Evolutionary conservation across 2,888 invertebrate genomes (phyloP).

Genomic region (Patella ulyssiponensis): DNA sequence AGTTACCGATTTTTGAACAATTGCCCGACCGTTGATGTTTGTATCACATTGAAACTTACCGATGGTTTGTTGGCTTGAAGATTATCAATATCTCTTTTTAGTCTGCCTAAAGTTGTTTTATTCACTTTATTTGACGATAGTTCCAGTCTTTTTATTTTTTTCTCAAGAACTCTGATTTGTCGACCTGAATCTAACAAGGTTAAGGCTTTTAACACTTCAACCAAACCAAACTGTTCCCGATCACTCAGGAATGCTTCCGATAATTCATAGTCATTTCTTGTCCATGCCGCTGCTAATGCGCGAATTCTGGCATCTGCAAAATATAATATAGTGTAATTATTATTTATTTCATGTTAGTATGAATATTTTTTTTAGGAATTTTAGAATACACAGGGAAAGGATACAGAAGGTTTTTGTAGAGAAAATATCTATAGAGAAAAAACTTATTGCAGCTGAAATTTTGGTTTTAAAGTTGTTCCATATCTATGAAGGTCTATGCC

Average conservation of each 20-base stretch:
- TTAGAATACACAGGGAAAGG: background rate
- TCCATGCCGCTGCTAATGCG: constrained; percentile 68
- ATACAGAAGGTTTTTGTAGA: background rate
- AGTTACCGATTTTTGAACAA: no score
- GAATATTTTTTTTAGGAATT: background rate
- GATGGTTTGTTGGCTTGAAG: constrained; percentile 59
- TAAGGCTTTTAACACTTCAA: constrained; percentile 66
- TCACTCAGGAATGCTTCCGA: constrained; percentile 59
- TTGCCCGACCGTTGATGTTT: background rate
- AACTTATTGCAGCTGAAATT: no score
- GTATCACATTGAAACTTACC: constrained; percentile 43
- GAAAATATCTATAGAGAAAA: no score
- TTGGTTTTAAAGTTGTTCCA: no score
- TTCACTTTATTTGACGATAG: constrained; percentile 57
- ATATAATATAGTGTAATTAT: constrained; percentile 18
- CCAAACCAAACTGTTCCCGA: constrained; percentile 59
- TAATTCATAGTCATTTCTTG: constrained; percentile 64
- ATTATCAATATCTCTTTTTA: constrained; percentile 68
- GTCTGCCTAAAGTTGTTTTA: constrained; percentile 60
- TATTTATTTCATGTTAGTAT: background rate
- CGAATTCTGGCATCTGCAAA: constrained; percentile 63
- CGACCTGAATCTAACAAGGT: constrained; percentile 63
- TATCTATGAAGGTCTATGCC: no score
- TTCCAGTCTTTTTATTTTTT: constrained; percentile 61
- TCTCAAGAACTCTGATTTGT: constrained; percentile 64